A percentile compares a stretch with the other conserved stretches of the same genome.
Evolutionary conservation across 2,888 invertebrate species (phyloP).

Genomic region (Calliscelio sp.): DNA sequence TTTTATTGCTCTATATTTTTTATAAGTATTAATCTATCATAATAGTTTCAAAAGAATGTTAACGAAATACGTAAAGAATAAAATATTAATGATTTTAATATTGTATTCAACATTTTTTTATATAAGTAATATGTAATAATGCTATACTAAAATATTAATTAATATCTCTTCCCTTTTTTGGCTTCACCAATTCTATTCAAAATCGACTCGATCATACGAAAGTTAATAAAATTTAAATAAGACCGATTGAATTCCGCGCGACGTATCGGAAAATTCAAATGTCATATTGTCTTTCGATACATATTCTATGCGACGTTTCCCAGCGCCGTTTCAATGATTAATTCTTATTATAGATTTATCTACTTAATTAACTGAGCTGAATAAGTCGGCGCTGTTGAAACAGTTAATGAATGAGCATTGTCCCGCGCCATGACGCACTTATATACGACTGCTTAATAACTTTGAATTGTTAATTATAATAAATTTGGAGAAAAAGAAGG

Average conservation of each 20-base stretch:
- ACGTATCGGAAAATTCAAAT: constrained; percentile 29
- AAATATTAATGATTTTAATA: too few species aligned
- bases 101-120: too few species aligned
- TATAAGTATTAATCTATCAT: too few species aligned
- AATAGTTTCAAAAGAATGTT: too few species aligned
- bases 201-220: neutral
- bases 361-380: constrained; percentile 37
- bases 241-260: constrained; percentile 7
- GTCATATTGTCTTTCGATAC: constrained; percentile 32
- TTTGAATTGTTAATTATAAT: constrained; percentile 42
- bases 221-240: constrained; percentile 37
- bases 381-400: constrained; percentile 32
- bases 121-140: too few species aligned
- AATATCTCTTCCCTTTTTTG: too few species aligned
- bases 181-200: neutral
- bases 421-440: constrained; percentile 2
- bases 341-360: constrained; percentile 49
- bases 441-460: constrained; percentile 22
- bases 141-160: too few species aligned
- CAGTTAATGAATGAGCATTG: constrained; percentile 44
- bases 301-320: neutral
- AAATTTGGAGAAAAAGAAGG: constrained; percentile 20
- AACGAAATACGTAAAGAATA: too few species aligned
- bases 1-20: too few species aligned
- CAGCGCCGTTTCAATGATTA: constrained; percentile 35